Evolutionary conservation across 2,113 vertebrate genomes (phyloP).

Genomic region (Apteryx owenii): DNA sequence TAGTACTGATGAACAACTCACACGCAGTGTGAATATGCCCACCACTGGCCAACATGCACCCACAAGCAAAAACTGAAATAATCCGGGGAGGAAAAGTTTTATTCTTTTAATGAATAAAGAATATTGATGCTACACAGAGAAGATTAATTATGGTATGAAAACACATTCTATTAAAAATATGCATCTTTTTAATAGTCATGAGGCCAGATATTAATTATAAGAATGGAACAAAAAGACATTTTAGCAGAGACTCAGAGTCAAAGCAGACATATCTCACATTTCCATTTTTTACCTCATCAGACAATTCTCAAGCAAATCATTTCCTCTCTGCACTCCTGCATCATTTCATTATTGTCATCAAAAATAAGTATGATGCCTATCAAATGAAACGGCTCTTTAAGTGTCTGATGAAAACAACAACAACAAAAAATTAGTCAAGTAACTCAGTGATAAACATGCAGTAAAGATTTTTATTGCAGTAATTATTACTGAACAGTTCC

Average conservation of each 20-base stretch:
- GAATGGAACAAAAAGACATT: not conserved
- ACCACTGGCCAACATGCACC: not conserved
- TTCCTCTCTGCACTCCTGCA: not conserved
- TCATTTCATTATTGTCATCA: constrained; percentile 35
- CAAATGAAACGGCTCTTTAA: constrained; percentile 49
- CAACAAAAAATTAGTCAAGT: not conserved
- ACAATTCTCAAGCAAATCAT: constrained; percentile 28
- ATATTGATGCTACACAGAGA: not conserved
- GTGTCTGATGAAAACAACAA: not conserved
- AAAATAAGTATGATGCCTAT: constrained; percentile 27
- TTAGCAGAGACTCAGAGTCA: not conserved
- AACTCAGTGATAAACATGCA: not conserved
- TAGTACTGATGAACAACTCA: not conserved
- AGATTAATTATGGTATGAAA: not conserved
- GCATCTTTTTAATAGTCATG: not conserved
- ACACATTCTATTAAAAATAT: not conserved
- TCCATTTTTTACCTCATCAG: not conserved
- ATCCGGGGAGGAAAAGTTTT: not conserved
- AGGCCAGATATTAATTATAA: not conserved
- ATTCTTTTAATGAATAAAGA: not conserved
- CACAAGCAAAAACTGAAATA: not conserved
- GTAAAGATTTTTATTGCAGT: not conserved
- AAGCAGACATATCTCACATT: not conserved
- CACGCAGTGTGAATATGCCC: not conserved
- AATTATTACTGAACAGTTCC: not conserved